These are phyloP conservation scores for Alviniconcha marisindica DNA, from an alignment of 1,140 invertebrate species.

Conservation along the genomic window DNA sequence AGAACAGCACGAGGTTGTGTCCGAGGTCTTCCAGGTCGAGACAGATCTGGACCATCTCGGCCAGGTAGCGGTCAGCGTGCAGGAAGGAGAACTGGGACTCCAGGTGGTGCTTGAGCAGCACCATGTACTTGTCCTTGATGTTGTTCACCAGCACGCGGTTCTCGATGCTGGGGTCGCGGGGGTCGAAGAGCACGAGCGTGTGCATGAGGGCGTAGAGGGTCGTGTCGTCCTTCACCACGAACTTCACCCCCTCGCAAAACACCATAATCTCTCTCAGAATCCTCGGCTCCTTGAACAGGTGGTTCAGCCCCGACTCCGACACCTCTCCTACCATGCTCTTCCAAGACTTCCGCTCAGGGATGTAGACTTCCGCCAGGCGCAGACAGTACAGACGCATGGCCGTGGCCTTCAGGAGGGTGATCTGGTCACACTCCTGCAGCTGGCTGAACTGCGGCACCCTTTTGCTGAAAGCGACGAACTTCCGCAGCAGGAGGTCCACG, in stretches of 20 bases:
- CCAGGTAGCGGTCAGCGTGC: constrained; percentile 32
- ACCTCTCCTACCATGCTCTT: not conserved
- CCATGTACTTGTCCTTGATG: constrained; percentile 1
- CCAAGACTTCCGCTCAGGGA: not conserved
- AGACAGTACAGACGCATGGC: not conserved
- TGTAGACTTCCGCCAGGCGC: not conserved
- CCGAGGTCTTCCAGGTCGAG: not conserved
- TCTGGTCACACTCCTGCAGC: constrained; percentile 2
- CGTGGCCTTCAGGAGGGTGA: not conserved
- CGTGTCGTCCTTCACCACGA: not conserved
- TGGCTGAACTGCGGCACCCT: not conserved
- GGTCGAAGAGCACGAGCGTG: constrained; percentile 17
- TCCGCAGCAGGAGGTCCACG: not conserved
- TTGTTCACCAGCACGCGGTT: not conserved
- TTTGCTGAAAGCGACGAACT: constrained; percentile 11
- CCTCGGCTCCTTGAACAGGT: constrained; percentile 43
- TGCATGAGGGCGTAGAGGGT: constrained; percentile 9
- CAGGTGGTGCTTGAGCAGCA: constrained; percentile 34
- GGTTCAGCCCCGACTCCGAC: not conserved
- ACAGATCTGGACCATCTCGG: not conserved
- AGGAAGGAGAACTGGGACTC: constrained; percentile 31
- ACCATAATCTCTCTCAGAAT: constrained; percentile 64
- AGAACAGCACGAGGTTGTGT: not conserved
- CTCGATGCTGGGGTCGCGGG: not conserved
- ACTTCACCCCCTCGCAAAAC: constrained; percentile 13